Conservation (phyloP, 2,113 vertebrate genomes). For the Megaceryle torquata region DNA sequence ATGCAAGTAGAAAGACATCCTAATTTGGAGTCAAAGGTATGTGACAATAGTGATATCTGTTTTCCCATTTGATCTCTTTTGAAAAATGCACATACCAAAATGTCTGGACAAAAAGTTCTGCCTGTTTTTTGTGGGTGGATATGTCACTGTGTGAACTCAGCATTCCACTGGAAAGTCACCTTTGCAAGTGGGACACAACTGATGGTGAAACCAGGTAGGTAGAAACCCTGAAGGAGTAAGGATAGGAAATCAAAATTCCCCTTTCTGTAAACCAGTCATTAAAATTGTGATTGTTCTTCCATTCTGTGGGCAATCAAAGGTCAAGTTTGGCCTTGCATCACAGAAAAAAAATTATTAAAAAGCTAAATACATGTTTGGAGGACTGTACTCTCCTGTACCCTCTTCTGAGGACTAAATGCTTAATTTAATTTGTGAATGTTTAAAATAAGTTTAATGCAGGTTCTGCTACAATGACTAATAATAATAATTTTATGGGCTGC, state of each 20-base stretch:
- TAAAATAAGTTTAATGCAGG: background rate
- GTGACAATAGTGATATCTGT: background rate
- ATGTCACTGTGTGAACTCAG: background rate
- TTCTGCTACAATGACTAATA: background rate
- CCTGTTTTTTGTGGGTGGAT: background rate
- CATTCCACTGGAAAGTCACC: background rate
- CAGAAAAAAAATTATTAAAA: conserved; percentile 24
- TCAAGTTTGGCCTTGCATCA: conserved; percentile 11
- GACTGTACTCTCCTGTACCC: background rate
- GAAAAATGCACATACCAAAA: background rate
- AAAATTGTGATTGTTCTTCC: background rate
- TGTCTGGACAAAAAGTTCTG: background rate
- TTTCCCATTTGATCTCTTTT: background rate
- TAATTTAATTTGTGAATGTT: background rate
- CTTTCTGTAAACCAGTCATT: background rate
- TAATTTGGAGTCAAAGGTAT: background rate
- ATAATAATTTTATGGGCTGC: background rate
- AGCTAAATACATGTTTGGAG: conserved; percentile 19
- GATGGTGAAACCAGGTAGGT: conserved; percentile 13
- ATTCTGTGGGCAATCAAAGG: background rate
- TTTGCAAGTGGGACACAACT: conserved; percentile 32
- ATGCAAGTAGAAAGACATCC: background rate
- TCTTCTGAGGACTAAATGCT: background rate
- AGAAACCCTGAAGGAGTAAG: background rate
- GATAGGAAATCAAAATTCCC: background rate